These are phyloP conservation scores for Lampropteryx suffumata DNA, from an alignment of 2,888 invertebrate genomes.

Conservation along the genomic window DNA sequence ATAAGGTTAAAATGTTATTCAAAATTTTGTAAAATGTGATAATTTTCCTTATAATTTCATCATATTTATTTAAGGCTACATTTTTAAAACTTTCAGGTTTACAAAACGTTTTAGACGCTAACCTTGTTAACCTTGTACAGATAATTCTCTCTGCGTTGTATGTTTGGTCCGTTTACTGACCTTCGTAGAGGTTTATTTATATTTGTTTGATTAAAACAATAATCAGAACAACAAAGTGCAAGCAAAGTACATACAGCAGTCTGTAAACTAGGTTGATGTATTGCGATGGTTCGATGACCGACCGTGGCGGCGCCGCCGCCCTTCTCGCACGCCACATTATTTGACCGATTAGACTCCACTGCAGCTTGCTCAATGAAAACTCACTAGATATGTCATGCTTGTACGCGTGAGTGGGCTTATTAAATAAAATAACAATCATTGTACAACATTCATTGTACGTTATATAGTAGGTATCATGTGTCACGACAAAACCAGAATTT, in stretches of 20 bases:
- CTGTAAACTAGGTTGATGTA: conserved; percentile 13
- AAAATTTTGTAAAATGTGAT: too few species aligned
- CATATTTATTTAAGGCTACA: too few species aligned
- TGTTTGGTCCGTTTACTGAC: too few species aligned
- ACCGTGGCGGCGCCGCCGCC: conserved; percentile 51
- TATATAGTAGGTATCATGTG: too few species aligned
- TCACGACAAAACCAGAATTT: too few species aligned
- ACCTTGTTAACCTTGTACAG: too few species aligned
- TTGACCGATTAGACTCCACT: conserved; percentile 60
- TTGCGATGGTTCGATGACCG: conserved; percentile 65
- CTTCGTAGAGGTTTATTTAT: neutral
- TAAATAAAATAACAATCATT: conserved; percentile 20
- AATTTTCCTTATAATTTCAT: too few species aligned
- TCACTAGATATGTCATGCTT: conserved; percentile 50
- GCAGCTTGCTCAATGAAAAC: conserved; percentile 63
- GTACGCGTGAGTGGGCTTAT: conserved; percentile 36
- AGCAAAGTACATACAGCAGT: conserved; percentile 8
- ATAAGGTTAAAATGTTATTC: too few species aligned
- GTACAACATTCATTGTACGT: conserved; percentile 9
- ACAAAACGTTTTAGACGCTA: too few species aligned
- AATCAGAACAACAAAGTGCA: conserved; percentile 10
- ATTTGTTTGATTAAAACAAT: conserved; percentile 2
- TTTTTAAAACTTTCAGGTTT: too few species aligned
- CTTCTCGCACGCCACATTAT: conserved; percentile 54
- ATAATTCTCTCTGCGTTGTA: too few species aligned